Percentiles rank a stretch among this genome's conserved stretches.
Conservation (phyloP, 2,797 vertebrate species). For the Nannoperca obscura region DNA sequence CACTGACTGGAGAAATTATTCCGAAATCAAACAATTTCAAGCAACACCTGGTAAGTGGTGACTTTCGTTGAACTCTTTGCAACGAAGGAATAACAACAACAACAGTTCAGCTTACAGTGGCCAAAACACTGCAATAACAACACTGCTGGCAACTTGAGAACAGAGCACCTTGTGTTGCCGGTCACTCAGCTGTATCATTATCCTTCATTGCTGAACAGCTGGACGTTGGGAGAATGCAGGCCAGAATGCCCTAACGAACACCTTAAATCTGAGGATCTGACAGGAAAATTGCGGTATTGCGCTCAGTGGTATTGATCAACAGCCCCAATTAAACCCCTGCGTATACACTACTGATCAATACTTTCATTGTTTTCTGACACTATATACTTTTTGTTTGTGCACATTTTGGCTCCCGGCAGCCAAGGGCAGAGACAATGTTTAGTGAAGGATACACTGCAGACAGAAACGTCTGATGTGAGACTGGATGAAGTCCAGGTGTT, state of each 20-base stretch:
- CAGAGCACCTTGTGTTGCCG: not conserved
- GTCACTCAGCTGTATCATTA: slow-evolving; percentile 1
- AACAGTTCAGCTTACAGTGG: slow-evolving; percentile 4
- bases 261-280: slow-evolving; percentile 6
- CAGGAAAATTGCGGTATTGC: not conserved
- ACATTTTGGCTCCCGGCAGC: not conserved
- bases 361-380: slow-evolving; percentile 10
- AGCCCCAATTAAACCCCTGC: not conserved
- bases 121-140: slow-evolving; percentile 18
- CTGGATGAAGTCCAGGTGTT: slow-evolving; percentile 99
- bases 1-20: slow-evolving; percentile 7
- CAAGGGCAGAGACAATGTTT: not conserved
- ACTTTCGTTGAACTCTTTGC: slow-evolving; percentile 29
- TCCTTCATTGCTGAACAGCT: slow-evolving; percentile 8
- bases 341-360: not conserved
- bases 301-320: slow-evolving; percentile 13
- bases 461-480: slow-evolving; percentile 96
- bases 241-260: not conserved
- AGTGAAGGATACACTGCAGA: slow-evolving; percentile 97
- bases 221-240: not conserved
- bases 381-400: not conserved
- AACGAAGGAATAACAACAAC: slow-evolving; percentile 42
- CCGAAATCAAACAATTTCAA: slow-evolving; percentile 32
- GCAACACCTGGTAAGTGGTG: not conserved
- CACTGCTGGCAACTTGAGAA: not conserved